Evolutionary conservation across 2,888 invertebrate species (phyloP), one percentile per base, ranked within the genome.

Genomic region (Eupithecia pulchellata): DNA sequence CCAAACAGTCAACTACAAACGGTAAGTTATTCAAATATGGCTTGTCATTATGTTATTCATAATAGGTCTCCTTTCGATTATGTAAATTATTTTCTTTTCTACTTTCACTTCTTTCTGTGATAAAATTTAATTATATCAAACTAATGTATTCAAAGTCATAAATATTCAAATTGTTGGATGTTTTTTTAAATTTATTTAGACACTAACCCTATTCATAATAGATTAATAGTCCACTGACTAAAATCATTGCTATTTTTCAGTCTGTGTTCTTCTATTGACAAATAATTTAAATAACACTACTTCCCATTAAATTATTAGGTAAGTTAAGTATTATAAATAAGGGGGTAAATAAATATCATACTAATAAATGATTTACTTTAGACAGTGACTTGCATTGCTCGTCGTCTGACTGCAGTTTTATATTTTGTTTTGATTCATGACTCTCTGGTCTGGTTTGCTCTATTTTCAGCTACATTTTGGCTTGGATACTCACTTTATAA

Each of bases 51-150:
- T 39, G 36, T 39, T 66, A 60, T 60, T 66, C 20, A 32, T 47
- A 61, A 52, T 66, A 17, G 52, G 4, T 42, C 47, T 63, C 47
- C 66, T 72, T 72, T 72, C 72, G 72, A 68, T 72, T 72, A 72
- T 72, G 72, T 52, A 25, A 66, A 72, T 71, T 29, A 36, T 27
- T 66, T 72, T 62, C 52, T 68, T 66, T 68, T 69, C 62, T 36
- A 72, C 72, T 72, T 72, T 72, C 68, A 60, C 68, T 69, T 58
- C 63, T 72, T 61, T 68, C 67, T 20, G 64, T 64, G 27, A 70
- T 62, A 64, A 61, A 66, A 52, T 25, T 11, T 25, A 4, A 11
- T 13, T 11, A 25, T 52, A 25, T 11, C 9, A 47, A 25, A 25
- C 52, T 52, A 25, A 25, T 2, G 4, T 25, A 13, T 25, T 25